A percentile compares a stretch with the other conserved stretches of the same genome.
phyloP scores from a whole-genome alignment of 2,888 invertebrate genomes.

The Pandemis corylana region DNA sequence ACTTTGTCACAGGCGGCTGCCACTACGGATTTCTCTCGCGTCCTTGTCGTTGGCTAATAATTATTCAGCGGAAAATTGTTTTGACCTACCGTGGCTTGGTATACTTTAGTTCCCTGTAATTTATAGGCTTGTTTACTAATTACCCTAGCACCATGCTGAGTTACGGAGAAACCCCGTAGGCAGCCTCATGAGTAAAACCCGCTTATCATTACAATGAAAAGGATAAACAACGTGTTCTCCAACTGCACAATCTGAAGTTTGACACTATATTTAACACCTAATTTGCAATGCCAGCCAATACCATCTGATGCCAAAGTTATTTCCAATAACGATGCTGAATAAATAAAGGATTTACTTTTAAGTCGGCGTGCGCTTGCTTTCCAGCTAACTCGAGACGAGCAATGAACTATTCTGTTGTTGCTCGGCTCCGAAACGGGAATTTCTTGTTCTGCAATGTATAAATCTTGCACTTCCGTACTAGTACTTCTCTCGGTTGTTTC shows the following conservation, averaged over 20 bases:
- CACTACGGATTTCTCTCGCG: constrained; percentile 55
- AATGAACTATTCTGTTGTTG: constrained; percentile 31
- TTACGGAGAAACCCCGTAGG: constrained; percentile 3
- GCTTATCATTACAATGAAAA: constrained; percentile 17
- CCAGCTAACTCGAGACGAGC: constrained; percentile 25
- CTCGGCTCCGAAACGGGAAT: constrained; percentile 16
- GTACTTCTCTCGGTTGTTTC: constrained; percentile 14
- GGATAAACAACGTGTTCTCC: constrained; percentile 15
- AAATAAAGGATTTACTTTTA: constrained; percentile 15
- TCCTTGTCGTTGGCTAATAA: constrained; percentile 61
- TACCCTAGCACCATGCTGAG: constrained; percentile 10
- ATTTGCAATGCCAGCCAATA: constrained; percentile 20
- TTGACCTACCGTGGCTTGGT: constrained; percentile 15
- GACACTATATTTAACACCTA: constrained; percentile 19
- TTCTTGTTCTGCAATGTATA: constrained; percentile 31
- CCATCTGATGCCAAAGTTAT: constrained; percentile 24
- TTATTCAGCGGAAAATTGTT: constrained; percentile 37
- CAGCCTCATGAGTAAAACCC: constrained; percentile 18
- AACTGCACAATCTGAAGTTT: constrained; percentile 21
- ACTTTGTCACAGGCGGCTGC: constrained; percentile 51
- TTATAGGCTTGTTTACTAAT: constrained; percentile 12
- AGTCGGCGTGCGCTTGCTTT: constrained; percentile 19
- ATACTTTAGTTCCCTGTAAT: constrained; percentile 8
- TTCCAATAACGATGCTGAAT: constrained; percentile 29
- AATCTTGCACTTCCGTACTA: constrained; percentile 29